A percentile compares a stretch with the other conserved stretches of the same genome.
These are phyloP conservation scores for Onchidella celtica DNA, from an alignment of 2,888 invertebrate species.

Conservation along the genomic window DNA sequence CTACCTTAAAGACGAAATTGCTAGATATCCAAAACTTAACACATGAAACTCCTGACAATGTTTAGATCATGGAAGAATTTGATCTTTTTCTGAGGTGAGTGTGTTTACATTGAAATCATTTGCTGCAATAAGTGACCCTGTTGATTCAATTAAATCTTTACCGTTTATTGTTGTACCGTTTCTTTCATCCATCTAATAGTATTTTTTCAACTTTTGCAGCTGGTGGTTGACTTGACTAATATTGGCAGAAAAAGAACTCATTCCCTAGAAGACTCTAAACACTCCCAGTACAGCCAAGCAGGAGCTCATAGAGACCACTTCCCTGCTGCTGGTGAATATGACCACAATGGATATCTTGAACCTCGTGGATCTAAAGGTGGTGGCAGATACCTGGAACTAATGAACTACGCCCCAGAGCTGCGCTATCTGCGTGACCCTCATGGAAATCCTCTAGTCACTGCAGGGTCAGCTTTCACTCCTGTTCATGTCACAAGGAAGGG, in stretches of 20 bases:
- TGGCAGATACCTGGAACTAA: slow-evolving; percentile 53
- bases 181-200: too few species aligned
- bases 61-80: too few species aligned
- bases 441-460: slow-evolving; percentile 35
- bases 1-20: too few species aligned
- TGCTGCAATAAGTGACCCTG: too few species aligned
- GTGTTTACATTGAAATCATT: too few species aligned
- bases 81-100: too few species aligned
- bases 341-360: slow-evolving; percentile 56
- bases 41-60: too few species aligned
- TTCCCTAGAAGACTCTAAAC: slow-evolving; percentile 55
- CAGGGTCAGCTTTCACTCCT: slow-evolving; percentile 32
- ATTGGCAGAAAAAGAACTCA: slow-evolving; percentile 53
- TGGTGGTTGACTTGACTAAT: slow-evolving; percentile 55
- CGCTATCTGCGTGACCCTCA: slow-evolving; percentile 31
- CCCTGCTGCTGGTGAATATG: slow-evolving; percentile 53
- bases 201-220: too few species aligned
- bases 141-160: too few species aligned
- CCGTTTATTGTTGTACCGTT: too few species aligned
- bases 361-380: slow-evolving; percentile 52
- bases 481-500: slow-evolving; percentile 45
- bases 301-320: slow-evolving; percentile 39
- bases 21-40: too few species aligned
- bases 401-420: slow-evolving; percentile 57
- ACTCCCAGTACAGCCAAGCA: not conserved